Conservation (phyloP, 1,140 invertebrate genomes). For the Papilio helenus region DNA sequence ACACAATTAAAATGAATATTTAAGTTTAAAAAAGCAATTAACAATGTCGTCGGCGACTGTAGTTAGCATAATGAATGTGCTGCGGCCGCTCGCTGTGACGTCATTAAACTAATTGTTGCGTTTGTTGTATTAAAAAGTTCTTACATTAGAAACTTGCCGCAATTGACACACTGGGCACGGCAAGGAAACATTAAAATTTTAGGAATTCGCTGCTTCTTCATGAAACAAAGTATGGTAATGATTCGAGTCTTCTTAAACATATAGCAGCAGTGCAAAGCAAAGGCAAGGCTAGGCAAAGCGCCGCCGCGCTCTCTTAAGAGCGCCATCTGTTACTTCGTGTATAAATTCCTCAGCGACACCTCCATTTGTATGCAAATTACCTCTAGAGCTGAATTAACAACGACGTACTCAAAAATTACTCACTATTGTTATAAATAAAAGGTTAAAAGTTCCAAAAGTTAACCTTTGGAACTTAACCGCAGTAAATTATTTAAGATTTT, state of each 20-base stretch:
- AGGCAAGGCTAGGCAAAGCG: not conserved
- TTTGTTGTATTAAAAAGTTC: not conserved
- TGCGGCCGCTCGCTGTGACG: not conserved
- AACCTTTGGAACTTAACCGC: no score
- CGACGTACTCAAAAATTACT: not conserved
- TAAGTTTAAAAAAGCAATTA: conserved; percentile 20
- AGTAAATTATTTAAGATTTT: no score
- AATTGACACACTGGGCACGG: not conserved
- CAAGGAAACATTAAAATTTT: not conserved
- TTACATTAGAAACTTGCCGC: not conserved
- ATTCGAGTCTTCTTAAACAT: not conserved
- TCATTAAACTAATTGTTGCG: not conserved
- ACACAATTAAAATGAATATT: not conserved
- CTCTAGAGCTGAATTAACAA: conserved; percentile 10
- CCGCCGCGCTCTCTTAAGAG: not conserved
- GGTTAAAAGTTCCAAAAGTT: no score
- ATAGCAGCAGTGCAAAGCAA: not conserved
- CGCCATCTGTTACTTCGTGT: conserved; percentile 29
- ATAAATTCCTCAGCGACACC: conserved; percentile 25
- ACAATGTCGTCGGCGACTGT: not conserved
- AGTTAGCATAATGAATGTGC: conserved; percentile 1
- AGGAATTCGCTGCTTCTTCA: not conserved
- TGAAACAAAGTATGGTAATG: not conserved
- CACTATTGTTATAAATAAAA: not conserved
- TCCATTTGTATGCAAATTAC: conserved; percentile 30